phyloP scores from a whole-genome alignment of 2,888 invertebrate species.

The Deilephila elpenor region DNA sequence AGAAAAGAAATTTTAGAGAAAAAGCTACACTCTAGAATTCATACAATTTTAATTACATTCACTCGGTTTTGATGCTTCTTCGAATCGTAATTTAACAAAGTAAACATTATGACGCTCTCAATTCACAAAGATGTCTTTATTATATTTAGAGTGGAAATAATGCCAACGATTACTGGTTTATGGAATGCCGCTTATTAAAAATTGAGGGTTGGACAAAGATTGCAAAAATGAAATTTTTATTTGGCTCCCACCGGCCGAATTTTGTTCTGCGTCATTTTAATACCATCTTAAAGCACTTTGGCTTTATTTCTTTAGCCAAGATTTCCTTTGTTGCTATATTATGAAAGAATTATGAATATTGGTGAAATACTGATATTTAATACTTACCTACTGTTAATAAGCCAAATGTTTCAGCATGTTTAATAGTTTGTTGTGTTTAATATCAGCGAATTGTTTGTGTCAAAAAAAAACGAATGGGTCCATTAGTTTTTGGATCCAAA shows the following conservation, averaged over 20 bases:
- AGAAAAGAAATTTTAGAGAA: no score
- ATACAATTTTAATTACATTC: not conserved
- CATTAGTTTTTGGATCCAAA: no score
- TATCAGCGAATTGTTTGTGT: no score
- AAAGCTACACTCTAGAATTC: no score
- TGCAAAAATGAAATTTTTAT: slow-evolving; percentile 23
- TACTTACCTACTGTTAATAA: no score
- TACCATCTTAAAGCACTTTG: not conserved
- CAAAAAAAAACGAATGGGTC: not conserved
- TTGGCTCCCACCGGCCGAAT: slow-evolving; percentile 6
- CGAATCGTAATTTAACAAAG: slow-evolving; percentile 12
- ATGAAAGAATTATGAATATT: no score
- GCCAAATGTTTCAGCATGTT: no score
- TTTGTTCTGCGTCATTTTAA: not conserved
- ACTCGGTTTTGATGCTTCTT: not conserved
- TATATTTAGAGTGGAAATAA: slow-evolving; percentile 30
- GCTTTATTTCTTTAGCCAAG: not conserved
- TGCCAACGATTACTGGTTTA: not conserved
- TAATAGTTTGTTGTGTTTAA: no score
- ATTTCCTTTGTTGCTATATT: not conserved
- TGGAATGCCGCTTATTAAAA: slow-evolving; percentile 25
- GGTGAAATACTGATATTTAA: no score
- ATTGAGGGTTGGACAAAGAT: slow-evolving; percentile 3
- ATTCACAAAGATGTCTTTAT: slow-evolving; percentile 27
- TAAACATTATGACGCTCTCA: slow-evolving; percentile 10